These are phyloP conservation scores for Fragum fragum DNA, from an alignment of 2,888 invertebrate species.

Conservation along the genomic window DNA sequence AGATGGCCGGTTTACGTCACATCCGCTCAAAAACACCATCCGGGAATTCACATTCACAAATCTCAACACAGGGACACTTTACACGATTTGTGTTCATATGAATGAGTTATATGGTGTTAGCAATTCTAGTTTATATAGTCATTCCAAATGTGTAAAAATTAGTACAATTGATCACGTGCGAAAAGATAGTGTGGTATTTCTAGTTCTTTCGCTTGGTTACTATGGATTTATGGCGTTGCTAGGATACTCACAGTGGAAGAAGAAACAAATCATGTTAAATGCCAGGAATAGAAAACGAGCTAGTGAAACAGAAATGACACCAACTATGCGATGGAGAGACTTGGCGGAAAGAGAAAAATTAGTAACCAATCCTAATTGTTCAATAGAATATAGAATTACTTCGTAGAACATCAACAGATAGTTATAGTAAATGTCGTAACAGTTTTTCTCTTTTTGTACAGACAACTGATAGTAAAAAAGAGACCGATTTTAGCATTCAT, in stretches of 20 bases:
- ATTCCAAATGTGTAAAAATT: slow-evolving; percentile 68
- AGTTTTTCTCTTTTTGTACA: too few species aligned
- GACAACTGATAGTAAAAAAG: too few species aligned
- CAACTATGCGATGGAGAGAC: slow-evolving; percentile 54
- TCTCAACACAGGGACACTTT: slow-evolving; percentile 51
- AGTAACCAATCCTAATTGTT: slow-evolving; percentile 53
- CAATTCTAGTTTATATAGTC: slow-evolving; percentile 53
- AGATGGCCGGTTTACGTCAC: slow-evolving; percentile 60
- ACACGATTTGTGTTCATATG: slow-evolving; percentile 63
- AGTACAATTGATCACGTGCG: slow-evolving; percentile 68
- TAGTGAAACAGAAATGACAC: background rate
- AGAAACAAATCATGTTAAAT: slow-evolving; percentile 46
- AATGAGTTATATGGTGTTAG: slow-evolving; percentile 44
- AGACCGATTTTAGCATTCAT: too few species aligned
- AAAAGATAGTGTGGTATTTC: slow-evolving; percentile 64
- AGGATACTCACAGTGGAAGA: slow-evolving; percentile 69
- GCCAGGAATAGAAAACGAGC: slow-evolving; percentile 29
- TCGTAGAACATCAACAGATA: background rate
- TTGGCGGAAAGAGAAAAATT: slow-evolving; percentile 52
- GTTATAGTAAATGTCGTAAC: too few species aligned
- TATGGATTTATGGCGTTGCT: slow-evolving; percentile 58
- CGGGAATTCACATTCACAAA: slow-evolving; percentile 53
- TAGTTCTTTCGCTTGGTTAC: slow-evolving; percentile 65
- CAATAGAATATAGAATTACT: slow-evolving; percentile 53
- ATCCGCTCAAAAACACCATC: slow-evolving; percentile 40